Percentiles rank a stretch among this genome's conserved stretches.
Evolutionary conservation across 2,888 invertebrate genomes (phyloP).

Genomic region (Platycheirus albimanus): DNA sequence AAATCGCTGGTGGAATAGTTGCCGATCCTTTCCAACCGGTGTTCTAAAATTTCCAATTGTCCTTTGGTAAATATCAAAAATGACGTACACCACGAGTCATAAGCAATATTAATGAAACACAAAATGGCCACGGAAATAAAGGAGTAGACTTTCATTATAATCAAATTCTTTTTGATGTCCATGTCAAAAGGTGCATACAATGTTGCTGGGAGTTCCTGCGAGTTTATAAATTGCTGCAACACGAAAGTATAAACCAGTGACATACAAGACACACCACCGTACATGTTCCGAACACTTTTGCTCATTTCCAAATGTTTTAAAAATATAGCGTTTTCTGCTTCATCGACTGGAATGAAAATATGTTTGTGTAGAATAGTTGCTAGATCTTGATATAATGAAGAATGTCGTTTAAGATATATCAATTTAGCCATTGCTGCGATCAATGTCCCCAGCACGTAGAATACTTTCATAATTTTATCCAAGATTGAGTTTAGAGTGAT

Average conservation of each 20-base stretch:
- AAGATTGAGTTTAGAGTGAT: constrained; percentile 15
- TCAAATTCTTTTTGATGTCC: constrained; percentile 65
- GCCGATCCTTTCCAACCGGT: constrained; percentile 76
- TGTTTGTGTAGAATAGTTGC: neutral
- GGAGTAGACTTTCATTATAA: constrained; percentile 75
- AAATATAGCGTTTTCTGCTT: constrained; percentile 9
- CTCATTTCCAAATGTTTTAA: neutral
- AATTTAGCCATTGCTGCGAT: constrained; percentile 11
- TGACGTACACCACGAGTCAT: constrained; percentile 77
- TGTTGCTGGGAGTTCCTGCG: constrained; percentile 73
- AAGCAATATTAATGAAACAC: constrained; percentile 76
- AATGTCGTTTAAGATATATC: neutral
- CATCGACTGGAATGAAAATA: constrained; percentile 7
- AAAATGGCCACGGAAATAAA: constrained; percentile 3
- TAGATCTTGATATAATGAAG: neutral
- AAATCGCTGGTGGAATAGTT: constrained; percentile 22
- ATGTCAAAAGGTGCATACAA: constrained; percentile 76
- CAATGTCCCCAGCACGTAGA: constrained; percentile 18
- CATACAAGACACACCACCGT: neutral
- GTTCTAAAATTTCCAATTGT: constrained; percentile 78
- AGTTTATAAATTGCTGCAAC: constrained; percentile 67
- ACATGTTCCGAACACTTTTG: constrained; percentile 6
- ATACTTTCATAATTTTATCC: constrained; percentile 41
- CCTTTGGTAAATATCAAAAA: constrained; percentile 76
- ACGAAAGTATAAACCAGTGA: constrained; percentile 5